A percentile compares a stretch with the other conserved stretches of the same genome.
These are phyloP conservation scores for Falcunculus frontatus DNA, from an alignment of 2,113 vertebrate genomes.

Conservation along the genomic window DNA sequence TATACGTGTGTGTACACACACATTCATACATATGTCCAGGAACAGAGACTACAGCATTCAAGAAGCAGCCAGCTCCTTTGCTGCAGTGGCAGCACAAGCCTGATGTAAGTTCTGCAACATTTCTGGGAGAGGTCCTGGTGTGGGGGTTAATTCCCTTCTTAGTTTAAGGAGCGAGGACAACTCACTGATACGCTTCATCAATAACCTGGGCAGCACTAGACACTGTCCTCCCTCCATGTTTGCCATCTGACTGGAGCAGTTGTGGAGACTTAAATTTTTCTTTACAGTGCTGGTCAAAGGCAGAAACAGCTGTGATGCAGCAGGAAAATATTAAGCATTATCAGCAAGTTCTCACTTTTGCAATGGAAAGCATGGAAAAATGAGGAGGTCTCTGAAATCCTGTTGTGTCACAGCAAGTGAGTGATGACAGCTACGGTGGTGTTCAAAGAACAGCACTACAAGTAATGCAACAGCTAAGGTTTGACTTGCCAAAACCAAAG, in stretches of 20 bases:
- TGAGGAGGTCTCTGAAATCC: background rate
- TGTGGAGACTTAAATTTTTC: background rate
- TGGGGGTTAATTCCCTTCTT: background rate
- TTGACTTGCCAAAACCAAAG: background rate
- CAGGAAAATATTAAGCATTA: background rate
- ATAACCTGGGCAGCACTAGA: background rate
- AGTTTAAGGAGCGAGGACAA: background rate
- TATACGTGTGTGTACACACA: too few species aligned
- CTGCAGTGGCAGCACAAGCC: background rate
- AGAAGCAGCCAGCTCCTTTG: background rate
- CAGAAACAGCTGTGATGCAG: background rate
- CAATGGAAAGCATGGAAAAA: background rate
- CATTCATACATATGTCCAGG: fast-evolving
- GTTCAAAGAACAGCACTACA: background rate
- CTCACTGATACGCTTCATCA: background rate
- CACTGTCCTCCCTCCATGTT: fast-evolving
- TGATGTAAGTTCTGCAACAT: fast-evolving
- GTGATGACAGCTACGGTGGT: background rate
- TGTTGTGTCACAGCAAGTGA: background rate
- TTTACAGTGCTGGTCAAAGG: background rate
- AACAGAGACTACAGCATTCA: background rate
- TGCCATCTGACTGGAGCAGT: background rate
- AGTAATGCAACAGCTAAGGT: background rate
- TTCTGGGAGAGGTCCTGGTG: background rate
- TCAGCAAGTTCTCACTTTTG: background rate